Base-by-base conservation (phyloP, 1,140 invertebrate species). In the Lepidurus arcticus region DNA sequence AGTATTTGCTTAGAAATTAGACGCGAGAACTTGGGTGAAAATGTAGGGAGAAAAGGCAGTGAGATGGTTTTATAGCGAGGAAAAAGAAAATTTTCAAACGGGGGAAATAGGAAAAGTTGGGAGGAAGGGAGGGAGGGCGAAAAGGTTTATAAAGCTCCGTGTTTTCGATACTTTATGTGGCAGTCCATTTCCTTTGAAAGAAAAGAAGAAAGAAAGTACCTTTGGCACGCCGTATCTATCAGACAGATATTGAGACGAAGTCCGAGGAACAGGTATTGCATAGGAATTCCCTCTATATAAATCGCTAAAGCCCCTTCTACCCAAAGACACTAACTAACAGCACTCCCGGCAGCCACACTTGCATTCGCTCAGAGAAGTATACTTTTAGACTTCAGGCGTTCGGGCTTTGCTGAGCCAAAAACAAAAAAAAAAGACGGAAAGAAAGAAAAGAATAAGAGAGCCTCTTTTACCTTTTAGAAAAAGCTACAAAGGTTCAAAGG, bases 401-500 rank as follows among this genome's bases (percentile, higher is more conserved):
- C 53, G 53, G 53, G 53, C 16, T 34, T 65, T 9, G 53, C 53
- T 65, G 53, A 21, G 21, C 16, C n/a, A 16, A 65, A 65, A 65
- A 24, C 24, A 24, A 24, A 65, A 13, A 16, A 47, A 47, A 47
- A 16, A 47, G 1, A 1, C 5, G 53, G 21, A 65, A 65, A 16
- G 53, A 65, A 65, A 16, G 13, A 65, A 65, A 65, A 16, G 13
- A 65, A 65, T n/a, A 65, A 16, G 13, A 65, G 21, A 65, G 53
- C 53, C 53, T 34, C 53, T 65, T 65, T 65, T 65, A 65, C 53
- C 53, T 65, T 65, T 65, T 65, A 65, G 53, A 65, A 65, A 65
- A 65, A 65, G 53, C 53, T 65, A 65, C 53, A 65, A 65, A 65
- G 13, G 16, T 65, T 9, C 53, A 65, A 34, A 65, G 53, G 53